Evolutionary conservation across 2,113 vertebrate genomes (phyloP).

Genomic region (Tragelaphus strepsiceros): DNA sequence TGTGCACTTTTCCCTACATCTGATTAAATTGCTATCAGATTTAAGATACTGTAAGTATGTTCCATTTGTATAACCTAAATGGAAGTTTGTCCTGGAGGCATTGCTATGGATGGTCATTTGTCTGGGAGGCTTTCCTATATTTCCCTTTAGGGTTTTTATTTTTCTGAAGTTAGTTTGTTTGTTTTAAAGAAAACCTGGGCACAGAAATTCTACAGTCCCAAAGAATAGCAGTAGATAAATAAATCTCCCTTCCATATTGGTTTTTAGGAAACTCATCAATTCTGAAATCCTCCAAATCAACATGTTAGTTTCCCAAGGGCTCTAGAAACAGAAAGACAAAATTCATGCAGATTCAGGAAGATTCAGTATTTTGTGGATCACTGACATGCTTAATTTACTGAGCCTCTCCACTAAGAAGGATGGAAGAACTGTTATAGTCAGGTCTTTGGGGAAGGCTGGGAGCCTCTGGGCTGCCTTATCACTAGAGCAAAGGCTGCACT

Average conservation of each 20-base stretch:
- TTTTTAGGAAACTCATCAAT: background rate
- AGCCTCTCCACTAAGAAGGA: background rate
- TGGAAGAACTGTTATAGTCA: background rate
- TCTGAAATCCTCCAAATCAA: conserved; percentile 3
- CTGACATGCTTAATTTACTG: background rate
- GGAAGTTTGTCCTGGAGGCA: background rate
- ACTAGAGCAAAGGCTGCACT: background rate
- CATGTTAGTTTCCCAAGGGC: background rate
- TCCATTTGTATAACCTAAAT: background rate
- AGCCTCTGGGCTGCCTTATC: background rate
- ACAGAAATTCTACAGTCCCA: background rate
- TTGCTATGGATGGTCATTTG: background rate
- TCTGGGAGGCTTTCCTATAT: background rate
- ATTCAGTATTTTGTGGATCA: background rate
- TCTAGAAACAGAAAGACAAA: background rate
- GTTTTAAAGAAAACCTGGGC: background rate
- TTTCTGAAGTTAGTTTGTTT: background rate
- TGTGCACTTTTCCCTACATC: background rate
- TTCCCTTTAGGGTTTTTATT: background rate
- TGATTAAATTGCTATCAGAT: background rate
- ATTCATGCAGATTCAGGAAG: conserved; percentile 5
- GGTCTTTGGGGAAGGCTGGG: background rate
- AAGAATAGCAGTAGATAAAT: background rate
- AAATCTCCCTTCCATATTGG: background rate
- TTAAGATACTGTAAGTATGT: background rate